These are phyloP conservation scores for Frankliniella fusca DNA, from an alignment of 2,888 invertebrate genomes.

Conservation along the genomic window DNA sequence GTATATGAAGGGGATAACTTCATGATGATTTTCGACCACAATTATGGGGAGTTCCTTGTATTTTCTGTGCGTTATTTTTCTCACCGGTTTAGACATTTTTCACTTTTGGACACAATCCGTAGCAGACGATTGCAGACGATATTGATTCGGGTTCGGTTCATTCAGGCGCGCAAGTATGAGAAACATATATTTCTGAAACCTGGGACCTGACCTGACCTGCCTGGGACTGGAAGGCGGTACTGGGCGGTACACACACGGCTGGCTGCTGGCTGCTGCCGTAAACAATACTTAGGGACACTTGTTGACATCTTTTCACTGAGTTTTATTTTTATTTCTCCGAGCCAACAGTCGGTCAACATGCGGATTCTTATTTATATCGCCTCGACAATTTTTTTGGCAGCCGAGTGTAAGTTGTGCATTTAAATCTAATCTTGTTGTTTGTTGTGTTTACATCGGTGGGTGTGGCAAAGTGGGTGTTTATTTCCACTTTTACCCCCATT, in stretches of 20 bases:
- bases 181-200: too few species aligned
- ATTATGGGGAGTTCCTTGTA: conserved; percentile 68
- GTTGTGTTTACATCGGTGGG: not conserved
- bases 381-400: not conserved
- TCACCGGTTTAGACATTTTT: not conserved
- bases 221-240: too few species aligned
- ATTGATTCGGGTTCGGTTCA: too few species aligned
- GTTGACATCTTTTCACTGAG: too few species aligned
- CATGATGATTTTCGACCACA: conserved; percentile 75
- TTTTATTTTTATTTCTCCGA: too few species aligned
- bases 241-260: too few species aligned
- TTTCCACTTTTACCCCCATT: not conserved
- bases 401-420: not conserved
- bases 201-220: too few species aligned
- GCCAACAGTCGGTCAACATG: not conserved
- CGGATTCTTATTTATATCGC: not conserved
- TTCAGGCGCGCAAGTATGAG: not conserved
- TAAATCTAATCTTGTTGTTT: not conserved
- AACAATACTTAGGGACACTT: too few species aligned
- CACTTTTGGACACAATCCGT: too few species aligned
- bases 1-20: conserved; percentile 72
- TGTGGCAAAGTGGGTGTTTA: not conserved
- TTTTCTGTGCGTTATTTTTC: conserved; percentile 37
- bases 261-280: too few species aligned
- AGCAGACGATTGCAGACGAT: not conserved